A percentile compares a stretch with the other conserved stretches of the same genome.
phyloP scores from a whole-genome alignment of 2,797 vertebrate genomes.

The Nyctalus aviator region DNA sequence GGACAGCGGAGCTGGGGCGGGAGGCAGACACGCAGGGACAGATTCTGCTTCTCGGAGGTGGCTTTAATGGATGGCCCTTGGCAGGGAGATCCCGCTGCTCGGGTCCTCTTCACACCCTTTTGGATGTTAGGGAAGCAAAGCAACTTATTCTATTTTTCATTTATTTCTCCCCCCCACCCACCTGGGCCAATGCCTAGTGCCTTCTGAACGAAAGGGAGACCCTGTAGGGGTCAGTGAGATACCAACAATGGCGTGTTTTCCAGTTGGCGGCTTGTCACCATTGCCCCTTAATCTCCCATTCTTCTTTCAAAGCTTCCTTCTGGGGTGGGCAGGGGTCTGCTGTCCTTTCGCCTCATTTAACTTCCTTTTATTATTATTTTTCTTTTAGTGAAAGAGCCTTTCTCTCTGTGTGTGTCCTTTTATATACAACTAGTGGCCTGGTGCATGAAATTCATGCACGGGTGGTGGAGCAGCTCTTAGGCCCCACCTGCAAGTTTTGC shows the following conservation, averaged over 20 bases:
- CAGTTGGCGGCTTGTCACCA: background rate
- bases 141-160: background rate
- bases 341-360: background rate
- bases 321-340: background rate
- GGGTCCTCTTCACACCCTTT: background rate
- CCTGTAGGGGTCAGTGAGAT: slow-evolving; percentile 84
- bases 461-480: background rate
- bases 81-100: background rate
- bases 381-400: background rate
- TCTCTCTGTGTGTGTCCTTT: background rate
- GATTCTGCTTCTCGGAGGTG: background rate
- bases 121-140: background rate
- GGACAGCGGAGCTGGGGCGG: background rate
- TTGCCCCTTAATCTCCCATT: background rate
- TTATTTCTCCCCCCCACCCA: background rate
- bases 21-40: background rate
- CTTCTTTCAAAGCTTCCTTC: background rate
- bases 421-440: background rate
- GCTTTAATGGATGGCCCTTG: slow-evolving; percentile 24
- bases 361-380: background rate
- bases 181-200: background rate
- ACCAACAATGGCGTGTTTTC: slow-evolving; percentile 65
- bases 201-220: background rate
- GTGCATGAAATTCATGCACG: too few relatives aligned
- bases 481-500: background rate